phyloP scores from a whole-genome alignment of 2,113 vertebrate species.

The Caranx ignobilis region DNA sequence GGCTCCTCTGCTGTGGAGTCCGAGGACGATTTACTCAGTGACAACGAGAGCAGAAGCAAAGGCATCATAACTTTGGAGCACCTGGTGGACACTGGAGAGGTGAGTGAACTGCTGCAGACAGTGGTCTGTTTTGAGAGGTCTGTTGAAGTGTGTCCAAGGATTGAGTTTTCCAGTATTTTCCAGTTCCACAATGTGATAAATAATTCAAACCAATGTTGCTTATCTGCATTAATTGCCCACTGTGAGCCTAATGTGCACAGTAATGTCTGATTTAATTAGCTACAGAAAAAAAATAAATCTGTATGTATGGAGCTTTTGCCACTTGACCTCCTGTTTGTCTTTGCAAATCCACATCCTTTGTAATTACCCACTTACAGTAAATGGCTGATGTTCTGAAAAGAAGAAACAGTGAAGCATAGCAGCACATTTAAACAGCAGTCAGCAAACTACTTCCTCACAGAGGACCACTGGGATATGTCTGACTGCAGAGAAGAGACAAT shows the following conservation, averaged over 20 bases:
- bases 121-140: neutral
- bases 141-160: neutral
- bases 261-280: neutral
- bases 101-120: slow-evolving; percentile 63
- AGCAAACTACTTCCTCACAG: slow-evolving; percentile 50
- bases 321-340: neutral
- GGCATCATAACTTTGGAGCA: slow-evolving; percentile 93
- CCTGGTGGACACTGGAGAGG: slow-evolving; percentile 88
- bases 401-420: slow-evolving; percentile 30
- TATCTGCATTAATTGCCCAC: neutral
- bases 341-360: neutral
- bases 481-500: slow-evolving; percentile 31
- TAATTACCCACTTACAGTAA: slow-evolving; percentile 20
- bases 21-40: slow-evolving; percentile 95
- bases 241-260: neutral
- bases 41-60: slow-evolving; percentile 94
- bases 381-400: slow-evolving; percentile 31
- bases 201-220: neutral
- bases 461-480: slow-evolving; percentile 21
- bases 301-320: neutral
- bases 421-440: slow-evolving; percentile 23
- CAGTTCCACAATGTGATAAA: neutral
- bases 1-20: slow-evolving; percentile 94
- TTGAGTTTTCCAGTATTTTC: neutral
- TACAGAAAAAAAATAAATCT: neutral